Conservation (phyloP, 2,888 invertebrate species). For the Heliconius aoede region DNA sequence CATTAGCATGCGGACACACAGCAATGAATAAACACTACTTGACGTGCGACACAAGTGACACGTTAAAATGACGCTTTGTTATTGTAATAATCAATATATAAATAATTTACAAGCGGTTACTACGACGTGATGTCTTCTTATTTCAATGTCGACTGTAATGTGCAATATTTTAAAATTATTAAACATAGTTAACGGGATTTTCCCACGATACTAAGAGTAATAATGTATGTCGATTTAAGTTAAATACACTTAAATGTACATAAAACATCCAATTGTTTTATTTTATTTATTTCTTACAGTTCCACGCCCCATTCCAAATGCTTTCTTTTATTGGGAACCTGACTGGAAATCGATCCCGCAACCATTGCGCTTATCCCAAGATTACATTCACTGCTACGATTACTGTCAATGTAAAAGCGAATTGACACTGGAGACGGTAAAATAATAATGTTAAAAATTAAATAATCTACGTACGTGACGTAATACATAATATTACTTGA, state of each 20-base stretch:
- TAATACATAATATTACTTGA: not conserved
- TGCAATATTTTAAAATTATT: not conserved
- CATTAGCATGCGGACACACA: slow-evolving; percentile 81
- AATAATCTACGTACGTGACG: not conserved
- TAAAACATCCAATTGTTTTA: not conserved
- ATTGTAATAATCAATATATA: not conserved
- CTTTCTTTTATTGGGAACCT: not conserved
- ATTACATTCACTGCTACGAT: not conserved
- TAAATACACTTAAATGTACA: too few species aligned
- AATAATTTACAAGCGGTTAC: not conserved
- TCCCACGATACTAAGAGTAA: not conserved
- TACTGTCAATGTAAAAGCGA: not conserved
- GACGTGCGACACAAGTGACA: slow-evolving; percentile 65
- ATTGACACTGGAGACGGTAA: too few species aligned
- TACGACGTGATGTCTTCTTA: not conserved
- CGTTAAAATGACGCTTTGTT: slow-evolving; percentile 58
- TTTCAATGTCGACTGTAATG: slow-evolving; percentile 7
- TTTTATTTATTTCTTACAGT: not conserved
- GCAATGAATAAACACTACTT: slow-evolving; percentile 76
- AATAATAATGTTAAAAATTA: not conserved
- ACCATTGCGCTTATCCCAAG: not conserved
- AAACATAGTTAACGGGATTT: not conserved
- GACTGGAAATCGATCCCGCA: not conserved
- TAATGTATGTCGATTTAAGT: not conserved
- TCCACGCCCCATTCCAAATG: not conserved